Evolutionary conservation across 1,140 invertebrate genomes (phyloP), one percentile per base, ranked within the genome.

Genomic region (Oedothorax gibbosus): DNA sequence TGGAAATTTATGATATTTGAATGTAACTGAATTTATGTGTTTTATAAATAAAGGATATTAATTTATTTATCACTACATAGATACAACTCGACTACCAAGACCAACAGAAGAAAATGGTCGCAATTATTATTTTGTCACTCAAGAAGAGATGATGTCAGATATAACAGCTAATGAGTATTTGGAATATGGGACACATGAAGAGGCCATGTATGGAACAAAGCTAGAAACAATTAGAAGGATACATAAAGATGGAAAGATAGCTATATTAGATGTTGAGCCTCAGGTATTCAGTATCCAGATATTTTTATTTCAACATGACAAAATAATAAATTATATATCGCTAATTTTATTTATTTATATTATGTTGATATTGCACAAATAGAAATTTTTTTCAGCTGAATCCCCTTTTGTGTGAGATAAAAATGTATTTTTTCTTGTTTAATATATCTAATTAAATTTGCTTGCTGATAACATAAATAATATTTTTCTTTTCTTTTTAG

Each of bases 41-140:
- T 35, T 35, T 35, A 35, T 35, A 35, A 35, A 35, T 35, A 35
- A 35, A 35, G 35, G 35, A 35, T 35, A 35, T 35, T 35, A 35
- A 35, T 35, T 35, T 35, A 35, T 35, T 35, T 35, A 35, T 57
- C 15, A 54, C 11, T 86, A 1, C 92, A 50, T 90, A 99, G 97
- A 99, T 92, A 99, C 98, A 89, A 99, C 98, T 87, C 94, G 98
- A 92, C 94, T 95, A 87, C 95, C 97, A 54, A 93, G 97, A 89
- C 93, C 95, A 86, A 97, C 98, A 88, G 98, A 99, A 92, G 97
- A 99, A 90, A 98, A 98, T 90, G 98, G 98, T 56, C 94, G 98
- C 89, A 98, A 98, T 91, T 99, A 99, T 91, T 99, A 97, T 91
- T 99, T 99, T 92, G 97, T 99, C n/a, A 94, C 96, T n/a, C 98